A percentile compares a stretch with the other conserved stretches of the same genome.
Evolutionary conservation across 2,797 vertebrate species (phyloP).

Genomic region (Huso huso): DNA sequence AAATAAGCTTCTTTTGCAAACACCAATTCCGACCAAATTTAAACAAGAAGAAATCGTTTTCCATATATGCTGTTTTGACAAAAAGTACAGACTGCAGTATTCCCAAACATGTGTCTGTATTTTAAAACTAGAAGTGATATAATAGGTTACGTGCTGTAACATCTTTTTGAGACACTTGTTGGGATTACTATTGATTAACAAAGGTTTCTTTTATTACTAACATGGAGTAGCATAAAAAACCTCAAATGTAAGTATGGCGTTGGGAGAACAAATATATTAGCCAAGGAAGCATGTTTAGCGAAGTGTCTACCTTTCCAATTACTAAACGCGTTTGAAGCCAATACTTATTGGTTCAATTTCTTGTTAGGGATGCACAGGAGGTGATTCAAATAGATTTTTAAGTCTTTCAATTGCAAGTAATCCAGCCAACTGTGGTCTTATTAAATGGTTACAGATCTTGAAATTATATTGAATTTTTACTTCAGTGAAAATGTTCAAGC

Average conservation of each 20-base stretch:
- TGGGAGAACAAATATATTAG: conserved; percentile 11
- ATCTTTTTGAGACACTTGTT: conserved; percentile 10
- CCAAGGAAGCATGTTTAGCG: conserved; percentile 14
- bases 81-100: too few species aligned
- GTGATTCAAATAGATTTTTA: conserved; percentile 56
- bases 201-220: conserved; percentile 14
- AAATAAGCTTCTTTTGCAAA: too few species aligned
- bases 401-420: conserved; percentile 54
- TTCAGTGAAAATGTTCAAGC: conserved; percentile 23
- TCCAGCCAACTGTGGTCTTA: conserved; percentile 22
- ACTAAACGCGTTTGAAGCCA: conserved; percentile 33
- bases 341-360: conserved; percentile 37
- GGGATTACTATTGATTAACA: conserved; percentile 17
- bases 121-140: conserved; percentile 11
- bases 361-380: conserved; percentile 39
- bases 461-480: conserved; percentile 51
- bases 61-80: background rate
- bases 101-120: too few species aligned
- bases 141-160: conserved; percentile 12
- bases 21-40: background rate
- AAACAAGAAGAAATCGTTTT: background rate
- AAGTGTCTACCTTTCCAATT: conserved; percentile 25
- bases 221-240: conserved; percentile 7
- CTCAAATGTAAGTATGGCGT: conserved; percentile 5
- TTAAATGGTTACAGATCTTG: conserved; percentile 40